phyloP scores from a whole-genome alignment of 1,140 invertebrate species.

The Diorhabda carinulata region DNA sequence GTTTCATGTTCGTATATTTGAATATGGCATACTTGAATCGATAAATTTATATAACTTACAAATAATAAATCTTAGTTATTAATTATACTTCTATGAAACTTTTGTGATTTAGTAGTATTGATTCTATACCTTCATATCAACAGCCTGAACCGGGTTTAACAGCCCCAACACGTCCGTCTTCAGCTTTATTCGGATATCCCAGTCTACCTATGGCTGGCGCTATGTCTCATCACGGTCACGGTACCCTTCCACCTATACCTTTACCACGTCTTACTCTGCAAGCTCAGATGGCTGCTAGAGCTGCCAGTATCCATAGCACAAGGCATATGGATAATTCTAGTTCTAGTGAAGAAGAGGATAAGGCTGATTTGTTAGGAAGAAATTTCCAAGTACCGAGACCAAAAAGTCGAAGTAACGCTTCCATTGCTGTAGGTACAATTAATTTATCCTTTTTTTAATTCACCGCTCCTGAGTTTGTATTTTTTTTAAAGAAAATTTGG shows the following conservation, averaged over 20 bases:
- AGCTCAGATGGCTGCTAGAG: slow-evolving; percentile 46
- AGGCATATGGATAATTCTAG: slow-evolving; percentile 55
- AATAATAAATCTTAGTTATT: too few relatives aligned
- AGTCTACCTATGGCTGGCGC: slow-evolving; percentile 47
- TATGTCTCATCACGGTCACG: slow-evolving; percentile 43
- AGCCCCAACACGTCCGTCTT: slow-evolving; percentile 72
- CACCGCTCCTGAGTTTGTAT: too few relatives aligned
- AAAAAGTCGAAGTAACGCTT: slow-evolving; percentile 68
- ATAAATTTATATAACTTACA: too few relatives aligned
- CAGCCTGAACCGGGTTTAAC: slow-evolving; percentile 61
- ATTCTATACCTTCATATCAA: too few relatives aligned
- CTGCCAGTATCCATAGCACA: slow-evolving; percentile 50
- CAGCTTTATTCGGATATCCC: slow-evolving; percentile 75
- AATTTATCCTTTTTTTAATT: too few relatives aligned
- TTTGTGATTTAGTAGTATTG: too few relatives aligned
- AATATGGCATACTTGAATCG: too few relatives aligned
- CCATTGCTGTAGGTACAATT: slow-evolving; percentile 57
- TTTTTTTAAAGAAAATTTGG: too few relatives aligned
- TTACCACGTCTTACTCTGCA: slow-evolving; percentile 59
- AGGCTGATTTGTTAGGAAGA: slow-evolving; percentile 66
- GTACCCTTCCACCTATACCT: slow-evolving; percentile 67
- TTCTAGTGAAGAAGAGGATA: slow-evolving; percentile 65
- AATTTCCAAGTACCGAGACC: slow-evolving; percentile 71
- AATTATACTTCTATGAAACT: too few relatives aligned
- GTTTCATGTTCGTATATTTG: too few relatives aligned